These are phyloP conservation scores for Drosophila ohnishii DNA, from an alignment of 1,140 invertebrate species.

Conservation along the genomic window DNA sequence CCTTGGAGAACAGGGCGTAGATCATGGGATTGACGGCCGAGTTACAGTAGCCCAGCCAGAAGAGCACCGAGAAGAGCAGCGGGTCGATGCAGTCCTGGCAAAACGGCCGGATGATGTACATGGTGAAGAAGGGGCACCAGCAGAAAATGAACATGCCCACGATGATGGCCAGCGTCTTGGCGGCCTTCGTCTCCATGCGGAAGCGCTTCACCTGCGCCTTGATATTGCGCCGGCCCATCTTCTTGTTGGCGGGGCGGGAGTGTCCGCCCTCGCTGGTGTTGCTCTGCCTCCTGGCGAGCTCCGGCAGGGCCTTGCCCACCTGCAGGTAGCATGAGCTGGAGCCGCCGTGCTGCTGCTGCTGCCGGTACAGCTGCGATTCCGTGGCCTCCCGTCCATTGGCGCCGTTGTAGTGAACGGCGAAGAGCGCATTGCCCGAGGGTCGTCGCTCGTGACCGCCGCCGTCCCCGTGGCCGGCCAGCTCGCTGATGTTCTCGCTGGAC, in stretches of 20 bases:
- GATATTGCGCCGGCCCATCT: slow-evolving; percentile 85
- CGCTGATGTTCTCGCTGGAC: slow-evolving; percentile 88
- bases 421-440: slow-evolving; percentile 66
- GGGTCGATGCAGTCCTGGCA: slow-evolving; percentile 87
- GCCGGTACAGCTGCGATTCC: slow-evolving; percentile 70
- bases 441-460: slow-evolving; percentile 39
- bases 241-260: slow-evolving; percentile 84
- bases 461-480: slow-evolving; percentile 70
- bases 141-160: slow-evolving; percentile 96
- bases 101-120: slow-evolving; percentile 92
- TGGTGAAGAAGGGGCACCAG: slow-evolving; percentile 95
- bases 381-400: slow-evolving; percentile 68
- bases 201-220: slow-evolving; percentile 86
- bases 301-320: slow-evolving; percentile 84
- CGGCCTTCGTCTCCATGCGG: slow-evolving; percentile 92
- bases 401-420: slow-evolving; percentile 73
- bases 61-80: slow-evolving; percentile 91
- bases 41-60: slow-evolving; percentile 97
- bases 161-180: slow-evolving; percentile 95
- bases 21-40: slow-evolving; percentile 95
- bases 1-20: slow-evolving; percentile 93
- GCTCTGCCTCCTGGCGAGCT: slow-evolving; percentile 78
- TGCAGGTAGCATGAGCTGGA: slow-evolving; percentile 85
- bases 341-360: slow-evolving; percentile 83
- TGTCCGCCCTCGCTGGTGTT: slow-evolving; percentile 82